These are phyloP conservation scores for Cyanoderma ruficeps DNA, from an alignment of 2,113 vertebrate genomes.

Conservation along the genomic window DNA sequence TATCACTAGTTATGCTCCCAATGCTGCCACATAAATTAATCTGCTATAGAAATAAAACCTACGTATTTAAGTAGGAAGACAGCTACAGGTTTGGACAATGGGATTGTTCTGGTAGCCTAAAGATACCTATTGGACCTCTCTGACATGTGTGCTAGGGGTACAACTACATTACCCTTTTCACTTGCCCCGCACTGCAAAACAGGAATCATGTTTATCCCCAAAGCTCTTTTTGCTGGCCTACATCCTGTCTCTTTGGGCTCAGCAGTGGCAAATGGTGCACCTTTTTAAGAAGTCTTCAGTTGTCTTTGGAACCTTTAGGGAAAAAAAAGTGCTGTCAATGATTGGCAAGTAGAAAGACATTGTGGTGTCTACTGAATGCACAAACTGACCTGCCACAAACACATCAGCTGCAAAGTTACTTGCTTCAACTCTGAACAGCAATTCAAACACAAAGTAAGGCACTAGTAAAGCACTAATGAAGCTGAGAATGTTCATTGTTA, in stretches of 20 bases:
- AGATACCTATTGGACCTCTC: background rate
- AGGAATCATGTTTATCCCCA: background rate
- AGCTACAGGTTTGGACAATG: background rate
- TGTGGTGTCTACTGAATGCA: background rate
- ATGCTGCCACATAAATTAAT: background rate
- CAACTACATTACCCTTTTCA: background rate
- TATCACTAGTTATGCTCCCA: background rate
- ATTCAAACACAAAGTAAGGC: background rate
- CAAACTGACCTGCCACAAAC: background rate
- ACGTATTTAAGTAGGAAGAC: background rate
- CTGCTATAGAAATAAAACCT: background rate
- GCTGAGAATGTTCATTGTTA: background rate
- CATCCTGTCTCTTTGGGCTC: background rate
- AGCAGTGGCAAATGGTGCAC: background rate
- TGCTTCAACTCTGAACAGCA: background rate
- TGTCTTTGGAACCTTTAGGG: background rate
- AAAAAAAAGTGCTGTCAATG: background rate
- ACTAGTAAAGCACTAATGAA: background rate
- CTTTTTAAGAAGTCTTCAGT: background rate
- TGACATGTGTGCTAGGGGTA: fast-evolving
- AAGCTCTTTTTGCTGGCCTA: background rate
- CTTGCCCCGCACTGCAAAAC: background rate
- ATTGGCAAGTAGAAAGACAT: background rate
- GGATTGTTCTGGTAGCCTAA: background rate
- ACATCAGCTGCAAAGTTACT: background rate